Evolutionary conservation across 2,797 vertebrate genomes (phyloP), one percentile per base, ranked within the genome.

Genomic region (Zenarchopterus dispar): DNA sequence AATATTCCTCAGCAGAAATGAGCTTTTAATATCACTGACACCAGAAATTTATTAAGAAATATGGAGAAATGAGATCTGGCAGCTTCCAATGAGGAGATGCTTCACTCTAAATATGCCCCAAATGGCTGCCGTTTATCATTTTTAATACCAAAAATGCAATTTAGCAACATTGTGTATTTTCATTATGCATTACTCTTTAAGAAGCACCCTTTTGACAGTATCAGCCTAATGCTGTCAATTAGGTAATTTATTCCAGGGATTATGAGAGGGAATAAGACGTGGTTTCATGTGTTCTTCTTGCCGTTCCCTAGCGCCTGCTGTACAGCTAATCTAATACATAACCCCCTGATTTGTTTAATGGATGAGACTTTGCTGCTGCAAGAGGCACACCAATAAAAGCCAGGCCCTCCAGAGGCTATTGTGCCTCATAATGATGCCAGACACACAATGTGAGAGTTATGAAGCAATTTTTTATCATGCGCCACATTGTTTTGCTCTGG

Each of bases 271-370:
- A 87, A 86, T 59, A 75, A 78, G 78, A 88, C 51, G 43, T 80
- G 77, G 79, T 75, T 88, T 80, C 66, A 45, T 80, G 75, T 89
- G 81, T 89, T 91, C 77, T 81, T 60, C 79, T 61, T 56, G 75
- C 77, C 78, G 48, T 83, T 88, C 88, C 86, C 79, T 65, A 58
- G 84, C 84, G 81, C 72, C 67, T 67, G 84, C 75, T 82, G 77
- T 90, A 88, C 77, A 66, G 84, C 88, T 93, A 93, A 94, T 93
- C 90, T 91, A 93, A 92, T 93, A 91, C 89, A 92, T 87, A 91
- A 91, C 85, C 82, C 82, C 86, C 88, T 92, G 91, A 92, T 92
- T 92, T 93, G 91, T 93, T 93, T 93, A 93, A 93, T 93, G 87
- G 89, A 92, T 91, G 90, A 91, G 91, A 85, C 86, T 91, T 90